Conservation (phyloP, 2,113 vertebrate genomes). For the Phalacrocorax brasilianus region DNA sequence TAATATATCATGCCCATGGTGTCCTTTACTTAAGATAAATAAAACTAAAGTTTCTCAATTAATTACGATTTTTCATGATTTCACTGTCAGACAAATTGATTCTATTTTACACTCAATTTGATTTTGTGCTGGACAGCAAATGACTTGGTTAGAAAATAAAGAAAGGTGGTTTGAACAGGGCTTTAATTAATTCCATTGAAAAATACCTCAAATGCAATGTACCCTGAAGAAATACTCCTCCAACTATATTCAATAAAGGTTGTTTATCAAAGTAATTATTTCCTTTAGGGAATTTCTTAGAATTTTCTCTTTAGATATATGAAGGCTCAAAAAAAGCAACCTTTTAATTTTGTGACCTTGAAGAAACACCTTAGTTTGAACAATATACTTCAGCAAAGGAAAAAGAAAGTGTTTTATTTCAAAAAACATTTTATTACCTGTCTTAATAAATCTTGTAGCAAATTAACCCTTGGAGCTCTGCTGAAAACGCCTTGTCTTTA, state of each 20-base stretch:
- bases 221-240: slow-evolving; percentile 46
- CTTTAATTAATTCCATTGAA: slow-evolving; percentile 67
- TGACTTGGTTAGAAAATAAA: slow-evolving; percentile 30
- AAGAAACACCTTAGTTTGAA: background rate
- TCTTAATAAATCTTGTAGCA: background rate
- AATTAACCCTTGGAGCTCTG: background rate
- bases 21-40: slow-evolving; percentile 24
- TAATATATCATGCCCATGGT: background rate
- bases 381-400: background rate
- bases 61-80: background rate
- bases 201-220: slow-evolving; percentile 42
- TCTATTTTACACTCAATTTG: slow-evolving; percentile 51
- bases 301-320: slow-evolving; percentile 22
- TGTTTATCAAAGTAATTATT: slow-evolving; percentile 69
- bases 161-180: background rate
- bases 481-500: background rate
- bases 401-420: background rate
- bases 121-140: slow-evolving; percentile 51
- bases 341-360: slow-evolving; percentile 25
- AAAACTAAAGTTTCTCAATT: slow-evolving; percentile 22
- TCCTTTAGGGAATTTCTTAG: slow-evolving; percentile 32
- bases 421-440: background rate
- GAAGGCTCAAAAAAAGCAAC: background rate
- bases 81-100: slow-evolving; percentile 56
- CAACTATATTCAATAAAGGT: slow-evolving; percentile 51